Percentiles rank a stretch among this genome's conserved stretches.
Evolutionary conservation across 2,797 vertebrate species (phyloP).

Genomic region (Calcarius lapponicus): DNA sequence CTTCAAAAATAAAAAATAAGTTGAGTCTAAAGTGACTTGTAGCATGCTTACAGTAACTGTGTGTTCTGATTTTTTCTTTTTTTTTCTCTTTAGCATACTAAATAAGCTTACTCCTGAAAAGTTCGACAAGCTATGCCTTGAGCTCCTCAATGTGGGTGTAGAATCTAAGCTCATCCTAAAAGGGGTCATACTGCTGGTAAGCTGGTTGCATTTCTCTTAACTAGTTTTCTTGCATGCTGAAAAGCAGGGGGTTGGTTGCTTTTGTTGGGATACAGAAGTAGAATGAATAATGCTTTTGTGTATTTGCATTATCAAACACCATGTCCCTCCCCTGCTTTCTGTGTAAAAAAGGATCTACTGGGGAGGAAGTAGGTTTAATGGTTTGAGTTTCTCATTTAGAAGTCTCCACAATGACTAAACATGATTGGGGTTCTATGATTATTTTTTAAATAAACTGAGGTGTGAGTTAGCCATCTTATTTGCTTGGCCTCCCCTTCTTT

Average conservation of each 20-base stretch:
- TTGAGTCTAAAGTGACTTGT: background rate
- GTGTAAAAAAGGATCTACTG: background rate
- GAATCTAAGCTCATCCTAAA: constrained; percentile 99
- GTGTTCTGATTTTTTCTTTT: background rate
- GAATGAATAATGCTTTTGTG: too few species aligned
- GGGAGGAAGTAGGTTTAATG: background rate
- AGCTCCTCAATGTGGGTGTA: constrained; percentile 99
- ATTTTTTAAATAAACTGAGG: too few species aligned
- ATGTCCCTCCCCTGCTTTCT: accelerated
- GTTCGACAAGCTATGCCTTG: constrained; percentile 99
- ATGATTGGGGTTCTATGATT: accelerated
- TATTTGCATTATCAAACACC: background rate
- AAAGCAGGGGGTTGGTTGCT: accelerated
- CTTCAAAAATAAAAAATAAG: background rate
- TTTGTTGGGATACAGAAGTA: background rate
- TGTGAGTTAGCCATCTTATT: accelerated
- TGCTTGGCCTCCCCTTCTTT: background rate
- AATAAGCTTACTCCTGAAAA: constrained; percentile 99
- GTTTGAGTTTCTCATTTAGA: background rate
- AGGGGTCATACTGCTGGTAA: constrained; percentile 99
- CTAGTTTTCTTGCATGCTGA: background rate
- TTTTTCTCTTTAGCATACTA: constrained; percentile 87
- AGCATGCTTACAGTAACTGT: accelerated
- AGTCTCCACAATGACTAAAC: accelerated
- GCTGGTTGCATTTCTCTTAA: background rate